Percentiles rank a stretch among this genome's conserved stretches.
These are phyloP conservation scores for Myrmophylax atrothorax DNA, from an alignment of 2,113 vertebrate genomes.

Conservation along the genomic window DNA sequence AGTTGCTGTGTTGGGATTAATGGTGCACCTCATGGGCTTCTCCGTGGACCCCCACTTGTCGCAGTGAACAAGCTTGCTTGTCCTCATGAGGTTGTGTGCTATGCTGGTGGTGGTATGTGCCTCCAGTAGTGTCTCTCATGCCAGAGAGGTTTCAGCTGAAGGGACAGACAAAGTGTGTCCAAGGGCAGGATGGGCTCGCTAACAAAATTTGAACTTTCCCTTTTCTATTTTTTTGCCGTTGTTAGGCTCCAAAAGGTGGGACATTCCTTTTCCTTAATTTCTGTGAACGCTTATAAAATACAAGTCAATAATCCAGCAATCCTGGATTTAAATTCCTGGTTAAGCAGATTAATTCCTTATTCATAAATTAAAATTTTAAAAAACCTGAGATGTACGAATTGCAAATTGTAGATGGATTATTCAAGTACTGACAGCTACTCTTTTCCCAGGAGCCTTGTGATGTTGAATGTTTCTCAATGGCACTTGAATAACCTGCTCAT, in stretches of 20 bases:
- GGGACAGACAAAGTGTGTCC: too few relatives aligned
- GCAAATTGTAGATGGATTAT: not conserved
- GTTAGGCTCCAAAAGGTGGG: rapidly evolving
- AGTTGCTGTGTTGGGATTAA: not conserved
- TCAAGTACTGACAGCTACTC: not conserved
- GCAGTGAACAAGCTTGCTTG: too few relatives aligned
- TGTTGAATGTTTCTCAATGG: not conserved
- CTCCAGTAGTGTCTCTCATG: too few relatives aligned
- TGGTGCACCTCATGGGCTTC: not conserved
- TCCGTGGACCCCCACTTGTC: too few relatives aligned
- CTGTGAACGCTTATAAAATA: not conserved
- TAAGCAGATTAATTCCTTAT: not conserved
- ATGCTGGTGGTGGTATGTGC: too few relatives aligned
- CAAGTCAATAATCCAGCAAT: not conserved
- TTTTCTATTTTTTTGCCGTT: not conserved
- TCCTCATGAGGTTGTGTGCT: too few relatives aligned
- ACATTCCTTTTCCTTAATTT: not conserved
- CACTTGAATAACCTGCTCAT: not conserved
- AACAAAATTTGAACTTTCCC: not conserved
- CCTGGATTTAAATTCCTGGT: not conserved
- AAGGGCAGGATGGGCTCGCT: too few relatives aligned
- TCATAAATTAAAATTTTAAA: not conserved
- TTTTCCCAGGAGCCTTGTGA: not conserved
- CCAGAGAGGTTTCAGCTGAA: too few relatives aligned
- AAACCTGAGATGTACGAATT: not conserved